Percentiles rank a stretch among this genome's conserved stretches.
These are phyloP conservation scores for Oscheius onirici DNA, from an alignment of 2,888 invertebrate species.

Conservation along the genomic window DNA sequence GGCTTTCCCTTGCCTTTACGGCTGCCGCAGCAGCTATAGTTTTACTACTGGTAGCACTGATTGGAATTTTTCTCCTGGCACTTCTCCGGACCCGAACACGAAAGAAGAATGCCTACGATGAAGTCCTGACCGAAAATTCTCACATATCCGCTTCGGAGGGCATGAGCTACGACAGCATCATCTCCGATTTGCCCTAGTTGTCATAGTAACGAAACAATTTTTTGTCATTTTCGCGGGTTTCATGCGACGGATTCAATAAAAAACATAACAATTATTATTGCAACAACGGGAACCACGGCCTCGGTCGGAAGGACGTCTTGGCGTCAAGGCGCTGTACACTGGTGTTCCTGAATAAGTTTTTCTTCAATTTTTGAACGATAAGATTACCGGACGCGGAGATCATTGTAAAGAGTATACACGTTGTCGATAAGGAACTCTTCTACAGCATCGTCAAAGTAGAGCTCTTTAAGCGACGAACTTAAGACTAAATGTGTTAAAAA, in stretches of 20 bases:
- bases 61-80: conserved; percentile 10
- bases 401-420: conserved; percentile 43
- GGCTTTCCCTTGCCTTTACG: conserved; percentile 13
- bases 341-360: conserved; percentile 33
- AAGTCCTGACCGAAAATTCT: conserved; percentile 12
- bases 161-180: conserved; percentile 18
- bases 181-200: background rate
- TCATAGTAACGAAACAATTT: background rate
- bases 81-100: conserved; percentile 5
- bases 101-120: conserved; percentile 6
- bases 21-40: conserved; percentile 13
- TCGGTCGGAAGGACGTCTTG: conserved; percentile 37
- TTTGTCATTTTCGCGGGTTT: conserved; percentile 9
- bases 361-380: background rate
- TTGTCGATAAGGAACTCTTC: conserved; percentile 45
- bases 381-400: conserved; percentile 38
- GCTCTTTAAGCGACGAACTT: conserved; percentile 38
- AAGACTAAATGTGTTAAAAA: background rate
- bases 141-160: conserved; percentile 9
- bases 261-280: background rate
- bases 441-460: conserved; percentile 44
- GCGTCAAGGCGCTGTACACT: conserved; percentile 38
- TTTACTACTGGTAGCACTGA: background rate
- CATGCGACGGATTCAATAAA: conserved; percentile 7
- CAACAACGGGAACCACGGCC: conserved; percentile 45